Conservation (phyloP, 35 echinoderm and acorn worm species). For the Diadema setosum region DNA sequence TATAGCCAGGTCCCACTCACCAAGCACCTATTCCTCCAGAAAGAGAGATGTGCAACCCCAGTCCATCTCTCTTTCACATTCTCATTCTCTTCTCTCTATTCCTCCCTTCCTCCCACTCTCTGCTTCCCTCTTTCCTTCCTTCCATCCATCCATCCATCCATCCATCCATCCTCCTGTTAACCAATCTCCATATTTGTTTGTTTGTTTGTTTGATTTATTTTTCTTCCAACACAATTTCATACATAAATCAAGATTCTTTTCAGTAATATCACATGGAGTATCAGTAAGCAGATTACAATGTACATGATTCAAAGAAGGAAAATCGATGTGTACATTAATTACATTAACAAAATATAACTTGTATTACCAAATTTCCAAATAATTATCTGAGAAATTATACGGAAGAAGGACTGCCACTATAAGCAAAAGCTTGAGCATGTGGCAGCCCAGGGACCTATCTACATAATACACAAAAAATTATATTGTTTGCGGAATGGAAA, state of each 20-base stretch:
- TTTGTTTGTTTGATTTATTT: too few relatives aligned
- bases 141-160: not conserved
- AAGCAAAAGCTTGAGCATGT: too few relatives aligned
- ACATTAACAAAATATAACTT: too few relatives aligned
- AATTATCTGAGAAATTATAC: too few relatives aligned
- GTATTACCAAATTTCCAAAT: too few relatives aligned
- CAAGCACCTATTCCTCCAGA: not conserved
- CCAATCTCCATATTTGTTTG: too few relatives aligned
- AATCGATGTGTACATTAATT: not conserved
- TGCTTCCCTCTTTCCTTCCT: not conserved
- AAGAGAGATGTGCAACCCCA: not conserved
- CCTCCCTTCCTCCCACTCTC: not conserved
- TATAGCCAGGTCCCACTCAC: not conserved
- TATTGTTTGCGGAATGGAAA: too few relatives aligned
- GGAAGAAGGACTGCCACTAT: too few relatives aligned
- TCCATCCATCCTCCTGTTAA: too few relatives aligned
- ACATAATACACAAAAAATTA: too few relatives aligned
- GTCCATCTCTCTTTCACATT: not conserved
- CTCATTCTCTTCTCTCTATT: not conserved
- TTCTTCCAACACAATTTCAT: not conserved
- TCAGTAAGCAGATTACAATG: not conserved
- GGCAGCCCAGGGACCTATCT: too few relatives aligned
- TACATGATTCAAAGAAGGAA: not conserved
- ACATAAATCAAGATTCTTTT: not conserved
- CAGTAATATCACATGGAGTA: not conserved